These are phyloP conservation scores for Slavum lentiscoides DNA, from an alignment of 2,888 invertebrate species.

Conservation along the genomic window DNA sequence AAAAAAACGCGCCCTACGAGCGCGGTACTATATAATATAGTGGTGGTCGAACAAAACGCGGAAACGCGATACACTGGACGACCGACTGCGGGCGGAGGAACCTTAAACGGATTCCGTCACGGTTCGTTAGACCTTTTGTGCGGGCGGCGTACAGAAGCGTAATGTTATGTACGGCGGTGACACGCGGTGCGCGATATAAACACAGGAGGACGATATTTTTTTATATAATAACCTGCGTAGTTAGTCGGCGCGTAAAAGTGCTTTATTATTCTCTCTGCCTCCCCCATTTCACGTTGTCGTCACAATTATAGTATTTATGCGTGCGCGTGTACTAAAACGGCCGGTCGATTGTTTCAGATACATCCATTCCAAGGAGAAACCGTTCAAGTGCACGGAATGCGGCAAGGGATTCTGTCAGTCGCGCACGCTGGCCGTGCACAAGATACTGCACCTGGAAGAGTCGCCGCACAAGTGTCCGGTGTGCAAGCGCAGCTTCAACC, in stretches of 20 bases:
- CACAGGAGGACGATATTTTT: no score
- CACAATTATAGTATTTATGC: no score
- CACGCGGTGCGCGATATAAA: not conserved
- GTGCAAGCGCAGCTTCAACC: constrained; percentile 85
- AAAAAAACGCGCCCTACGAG: not conserved
- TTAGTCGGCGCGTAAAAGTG: constrained; percentile 18
- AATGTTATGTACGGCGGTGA: not conserved
- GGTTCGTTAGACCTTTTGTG: constrained; percentile 48
- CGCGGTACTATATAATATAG: constrained; percentile 16
- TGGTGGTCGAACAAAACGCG: not conserved
- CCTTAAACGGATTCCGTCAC: constrained; percentile 25
- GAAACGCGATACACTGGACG: constrained; percentile 34
- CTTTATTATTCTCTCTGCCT: not conserved
- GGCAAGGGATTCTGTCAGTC: constrained; percentile 98
- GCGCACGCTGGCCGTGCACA: constrained; percentile 91
- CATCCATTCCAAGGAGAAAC: constrained; percentile 96
- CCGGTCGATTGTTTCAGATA: constrained; percentile 72
- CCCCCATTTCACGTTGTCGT: not conserved
- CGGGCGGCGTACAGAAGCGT: constrained; percentile 13
- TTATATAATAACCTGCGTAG: not conserved
- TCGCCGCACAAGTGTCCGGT: constrained; percentile 91
- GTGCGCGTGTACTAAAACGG: constrained; percentile 1
- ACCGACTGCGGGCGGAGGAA: not conserved
- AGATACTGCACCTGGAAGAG: constrained; percentile 89
- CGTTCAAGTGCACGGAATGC: constrained; percentile 93